phyloP scores from a whole-genome alignment of 2,113 vertebrate species.

The Phoxinus phoxinus region DNA sequence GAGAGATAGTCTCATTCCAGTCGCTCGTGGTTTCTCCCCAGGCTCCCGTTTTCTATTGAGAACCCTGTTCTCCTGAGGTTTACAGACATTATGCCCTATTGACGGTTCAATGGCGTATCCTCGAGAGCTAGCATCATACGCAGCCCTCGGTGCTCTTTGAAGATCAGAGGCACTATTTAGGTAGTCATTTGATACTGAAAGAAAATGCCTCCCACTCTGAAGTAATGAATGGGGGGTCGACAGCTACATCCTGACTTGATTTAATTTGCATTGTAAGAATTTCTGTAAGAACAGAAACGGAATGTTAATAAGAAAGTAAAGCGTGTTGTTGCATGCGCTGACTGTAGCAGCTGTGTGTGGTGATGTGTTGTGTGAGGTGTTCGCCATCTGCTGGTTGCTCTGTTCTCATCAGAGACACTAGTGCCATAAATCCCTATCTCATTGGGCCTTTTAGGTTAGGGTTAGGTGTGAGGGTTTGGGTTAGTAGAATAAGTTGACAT shows the following conservation, averaged over 20 bases:
- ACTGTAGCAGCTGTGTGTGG: background rate
- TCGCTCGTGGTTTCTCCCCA: background rate
- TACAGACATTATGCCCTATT: slow-evolving; percentile 32
- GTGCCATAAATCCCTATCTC: background rate
- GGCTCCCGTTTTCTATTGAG: slow-evolving; percentile 20
- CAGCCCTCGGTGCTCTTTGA: slow-evolving; percentile 13
- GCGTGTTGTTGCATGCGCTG: slow-evolving; percentile 2
- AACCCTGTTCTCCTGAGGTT: slow-evolving; percentile 3
- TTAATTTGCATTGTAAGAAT: slow-evolving; percentile 38
- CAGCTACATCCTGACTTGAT: slow-evolving; percentile 45
- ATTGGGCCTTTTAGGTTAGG: background rate
- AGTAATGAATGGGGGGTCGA: slow-evolving; percentile 39
- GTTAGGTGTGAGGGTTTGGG: no score
- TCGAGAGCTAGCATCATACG: background rate
- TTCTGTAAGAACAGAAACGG: slow-evolving; percentile 37
- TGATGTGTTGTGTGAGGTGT: background rate
- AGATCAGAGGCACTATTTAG: slow-evolving; percentile 38
- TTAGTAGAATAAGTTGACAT: no score
- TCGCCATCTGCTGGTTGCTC: slow-evolving; percentile 66
- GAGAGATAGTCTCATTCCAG: slow-evolving; percentile 9
- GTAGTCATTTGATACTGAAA: slow-evolving; percentile 43
- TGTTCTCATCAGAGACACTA: background rate
- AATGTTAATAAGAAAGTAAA: slow-evolving; percentile 35
- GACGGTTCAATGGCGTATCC: slow-evolving; percentile 8
- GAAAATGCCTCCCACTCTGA: slow-evolving; percentile 11